phyloP scores from a whole-genome alignment of 2,888 invertebrate species.

The Polydrusus cervinus region DNA sequence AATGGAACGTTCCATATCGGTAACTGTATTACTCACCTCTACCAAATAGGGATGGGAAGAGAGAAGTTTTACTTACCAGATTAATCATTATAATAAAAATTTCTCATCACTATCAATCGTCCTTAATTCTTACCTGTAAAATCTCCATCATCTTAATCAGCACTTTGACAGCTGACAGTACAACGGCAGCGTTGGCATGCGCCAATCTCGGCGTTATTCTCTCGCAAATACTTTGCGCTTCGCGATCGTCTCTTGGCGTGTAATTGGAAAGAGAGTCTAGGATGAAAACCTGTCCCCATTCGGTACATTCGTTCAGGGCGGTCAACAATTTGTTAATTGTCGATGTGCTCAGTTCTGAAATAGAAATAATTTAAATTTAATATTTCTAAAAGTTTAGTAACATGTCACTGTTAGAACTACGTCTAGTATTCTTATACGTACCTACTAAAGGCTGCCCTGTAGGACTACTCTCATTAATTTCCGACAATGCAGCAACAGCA shows the following conservation, averaged over 20 bases:
- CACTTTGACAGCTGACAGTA: constrained; percentile 97
- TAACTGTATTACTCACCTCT: no score
- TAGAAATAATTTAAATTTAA: constrained; percentile 21
- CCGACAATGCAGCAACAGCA: constrained; percentile 98
- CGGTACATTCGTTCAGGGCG: constrained; percentile 98
- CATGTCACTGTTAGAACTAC: no score
- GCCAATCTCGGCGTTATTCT: constrained; percentile 97
- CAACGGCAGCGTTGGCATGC: constrained; percentile 99
- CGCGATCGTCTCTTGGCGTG: constrained; percentile 95
- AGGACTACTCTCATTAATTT: constrained; percentile 97
- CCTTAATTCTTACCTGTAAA: constrained; percentile 73
- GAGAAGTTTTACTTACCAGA: no score
- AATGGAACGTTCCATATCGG: no score
- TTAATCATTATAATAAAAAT: no score
- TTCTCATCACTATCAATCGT: no score
- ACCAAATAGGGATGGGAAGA: no score
- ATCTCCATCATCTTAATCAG: constrained; percentile 99
- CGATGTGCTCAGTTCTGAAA: constrained; percentile 92
- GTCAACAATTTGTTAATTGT: constrained; percentile 98
- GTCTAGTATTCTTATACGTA: no score
- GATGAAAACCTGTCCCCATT: constrained; percentile 99
- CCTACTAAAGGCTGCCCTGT: constrained; percentile 94
- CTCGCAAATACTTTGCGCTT: constrained; percentile 99
- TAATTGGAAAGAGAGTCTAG: constrained; percentile 98
- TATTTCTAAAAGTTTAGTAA: no score